Evolutionary conservation across 2,113 vertebrate genomes (phyloP).

Genomic region (Pogona vitticeps): DNA sequence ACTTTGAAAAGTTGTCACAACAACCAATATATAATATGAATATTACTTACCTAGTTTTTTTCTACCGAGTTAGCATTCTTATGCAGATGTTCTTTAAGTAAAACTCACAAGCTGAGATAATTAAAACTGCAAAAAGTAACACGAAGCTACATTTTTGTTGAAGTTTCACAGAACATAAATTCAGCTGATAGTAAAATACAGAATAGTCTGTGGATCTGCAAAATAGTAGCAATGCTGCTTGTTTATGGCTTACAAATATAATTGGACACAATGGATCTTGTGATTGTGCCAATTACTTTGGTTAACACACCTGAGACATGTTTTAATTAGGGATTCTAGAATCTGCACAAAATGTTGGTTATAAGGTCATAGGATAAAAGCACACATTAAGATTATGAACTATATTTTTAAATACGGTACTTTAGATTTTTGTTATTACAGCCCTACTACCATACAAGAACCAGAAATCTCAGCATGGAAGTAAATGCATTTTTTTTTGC

Average conservation of each 20-base stretch:
- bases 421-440: conserved; percentile 6
- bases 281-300: neutral
- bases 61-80: neutral
- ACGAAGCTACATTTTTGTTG: neutral
- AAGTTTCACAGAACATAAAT: neutral
- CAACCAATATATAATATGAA: neutral
- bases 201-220: neutral
- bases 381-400: neutral
- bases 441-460: neutral
- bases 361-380: fast-evolving
- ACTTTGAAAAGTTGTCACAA: neutral
- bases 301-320: neutral
- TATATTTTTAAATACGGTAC: neutral
- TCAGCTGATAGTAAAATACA: neutral
- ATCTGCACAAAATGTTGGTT: neutral
- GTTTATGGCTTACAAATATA: neutral
- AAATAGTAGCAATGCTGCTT: conserved; percentile 1
- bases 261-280: neutral
- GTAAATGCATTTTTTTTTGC: neutral
- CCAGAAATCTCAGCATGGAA: neutral
- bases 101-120: neutral
- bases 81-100: neutral
- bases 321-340: fast-evolving
- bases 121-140: neutral
- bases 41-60: neutral